Base-by-base conservation (phyloP, 2,888 invertebrate genomes). In the Drosophila paucipuncta region DNA sequence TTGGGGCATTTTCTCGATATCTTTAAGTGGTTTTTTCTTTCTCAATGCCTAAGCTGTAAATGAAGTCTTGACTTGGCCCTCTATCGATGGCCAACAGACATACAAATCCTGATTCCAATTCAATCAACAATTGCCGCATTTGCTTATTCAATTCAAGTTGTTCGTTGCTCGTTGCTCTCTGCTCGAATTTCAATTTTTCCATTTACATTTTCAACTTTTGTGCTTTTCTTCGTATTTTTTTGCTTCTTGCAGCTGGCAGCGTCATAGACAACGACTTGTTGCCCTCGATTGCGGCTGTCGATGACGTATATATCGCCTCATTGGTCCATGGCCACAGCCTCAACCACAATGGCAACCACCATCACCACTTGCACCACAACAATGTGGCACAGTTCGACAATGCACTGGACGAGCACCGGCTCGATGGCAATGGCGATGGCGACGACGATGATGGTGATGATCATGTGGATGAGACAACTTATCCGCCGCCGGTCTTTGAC, bases 401-500 rank as follows among this genome's bases (percentile, higher is more conserved):
- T 57, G 76, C 62, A 18, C 39, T 87, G 65, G 78, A 90, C 18
- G 80, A 89, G 57, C 69, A 43, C 22, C 43, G 66, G 39, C 5
- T 68, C 41, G 87, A 77, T 16, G 47, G 47, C 47, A 7, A 47
- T 9, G 25, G 16, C 6, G 37, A 16, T 16, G 25, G 16, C 25
- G 47, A 16, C 16, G 47, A 16, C 4, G 47, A 47, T 4, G 47
- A 47, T 22, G 47, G 13, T 22, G 47, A 47, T 28, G 86, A 78
- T 35, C 79, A 76, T 16, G 50, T 77, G 33, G 91, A 90, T 50
- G 85, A 82, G 66, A 70, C 84, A 41, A 87, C 82, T 62, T 86
- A 81, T 82, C 89, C 92, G 75, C 92, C 93, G 76, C 97, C 97
- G 54, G 96, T 96, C 94, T 97, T 97, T 94, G 97, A 97, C 94